Percentiles rank a stretch among this genome's conserved stretches.
These are phyloP conservation scores for Andrena trimmerana DNA, from an alignment of 2,888 invertebrate species.

Conservation along the genomic window DNA sequence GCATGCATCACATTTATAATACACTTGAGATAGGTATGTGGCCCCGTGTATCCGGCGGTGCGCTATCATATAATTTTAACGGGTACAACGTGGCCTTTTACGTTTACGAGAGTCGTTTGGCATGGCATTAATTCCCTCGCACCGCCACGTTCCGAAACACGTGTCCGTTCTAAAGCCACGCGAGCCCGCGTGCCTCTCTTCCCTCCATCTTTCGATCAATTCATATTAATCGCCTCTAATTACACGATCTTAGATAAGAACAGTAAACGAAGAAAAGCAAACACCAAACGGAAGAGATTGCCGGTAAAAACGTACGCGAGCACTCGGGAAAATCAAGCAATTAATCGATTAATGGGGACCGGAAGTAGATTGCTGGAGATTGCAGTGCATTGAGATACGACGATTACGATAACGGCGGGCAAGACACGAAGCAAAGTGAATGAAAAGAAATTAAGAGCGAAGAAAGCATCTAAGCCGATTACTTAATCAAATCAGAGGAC, in stretches of 20 bases:
- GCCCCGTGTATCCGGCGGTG: slow-evolving; percentile 30
- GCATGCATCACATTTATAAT: slow-evolving; percentile 60
- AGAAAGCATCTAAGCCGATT: neutral
- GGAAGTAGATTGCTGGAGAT: no score
- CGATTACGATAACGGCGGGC: no score
- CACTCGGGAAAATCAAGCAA: no score
- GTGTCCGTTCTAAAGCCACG: slow-evolving; percentile 23
- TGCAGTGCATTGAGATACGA: no score
- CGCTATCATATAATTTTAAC: slow-evolving; percentile 61
- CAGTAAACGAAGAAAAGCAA: no score
- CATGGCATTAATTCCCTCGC: slow-evolving; percentile 50
- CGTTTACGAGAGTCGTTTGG: slow-evolving; percentile 59
- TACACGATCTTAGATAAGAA: neutral
- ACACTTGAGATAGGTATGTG: slow-evolving; percentile 58
- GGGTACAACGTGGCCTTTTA: slow-evolving; percentile 49
- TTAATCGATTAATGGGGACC: no score
- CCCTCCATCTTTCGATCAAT: neutral
- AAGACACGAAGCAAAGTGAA: neutral
- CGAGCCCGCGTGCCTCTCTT: neutral
- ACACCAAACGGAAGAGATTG: no score
- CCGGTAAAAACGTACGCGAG: no score
- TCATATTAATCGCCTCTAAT: neutral
- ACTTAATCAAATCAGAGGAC: neutral
- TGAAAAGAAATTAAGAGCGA: neutral
- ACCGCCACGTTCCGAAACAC: slow-evolving; percentile 17